A percentile compares a stretch with the other conserved stretches of the same genome.
Conservation (phyloP, 2,888 invertebrate species). For the Tiliacea aurago region DNA sequence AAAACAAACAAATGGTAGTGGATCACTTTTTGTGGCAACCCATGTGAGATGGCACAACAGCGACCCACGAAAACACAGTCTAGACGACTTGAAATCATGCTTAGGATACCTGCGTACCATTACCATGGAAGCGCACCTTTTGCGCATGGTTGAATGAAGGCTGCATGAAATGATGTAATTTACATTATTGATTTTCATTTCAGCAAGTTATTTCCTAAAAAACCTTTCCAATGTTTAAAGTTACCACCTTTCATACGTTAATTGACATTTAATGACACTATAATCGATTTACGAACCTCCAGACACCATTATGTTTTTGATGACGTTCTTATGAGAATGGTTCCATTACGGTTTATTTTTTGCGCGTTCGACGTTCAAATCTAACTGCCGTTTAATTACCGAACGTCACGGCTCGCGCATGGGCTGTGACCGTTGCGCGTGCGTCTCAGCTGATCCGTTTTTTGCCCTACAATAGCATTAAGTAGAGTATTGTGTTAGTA, state of each 20-base stretch:
- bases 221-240: constrained; percentile 1
- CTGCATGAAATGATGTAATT: background rate
- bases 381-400: constrained; percentile 67
- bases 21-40: no score
- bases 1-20: no score
- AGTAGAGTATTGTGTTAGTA: constrained; percentile 63
- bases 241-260: background rate
- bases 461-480: constrained; percentile 51
- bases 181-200: background rate
- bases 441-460: constrained; percentile 77
- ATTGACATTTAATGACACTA: constrained; percentile 28
- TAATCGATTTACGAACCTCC: constrained; percentile 1
- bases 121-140: no score
- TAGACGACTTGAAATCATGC: no score
- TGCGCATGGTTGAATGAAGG: background rate
- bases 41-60: no score
- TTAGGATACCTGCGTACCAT: no score
- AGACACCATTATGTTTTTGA: constrained; percentile 15
- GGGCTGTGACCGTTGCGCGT: constrained; percentile 72
- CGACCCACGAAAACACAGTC: no score
- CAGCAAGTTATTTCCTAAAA: background rate
- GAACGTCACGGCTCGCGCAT: constrained; percentile 76
- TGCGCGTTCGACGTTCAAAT: constrained; percentile 56
- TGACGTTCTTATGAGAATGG: constrained; percentile 6
- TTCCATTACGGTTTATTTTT: constrained; percentile 66